Evolutionary conservation across 1,140 invertebrate species (phyloP).

Genomic region (Theocolax elegans): DNA sequence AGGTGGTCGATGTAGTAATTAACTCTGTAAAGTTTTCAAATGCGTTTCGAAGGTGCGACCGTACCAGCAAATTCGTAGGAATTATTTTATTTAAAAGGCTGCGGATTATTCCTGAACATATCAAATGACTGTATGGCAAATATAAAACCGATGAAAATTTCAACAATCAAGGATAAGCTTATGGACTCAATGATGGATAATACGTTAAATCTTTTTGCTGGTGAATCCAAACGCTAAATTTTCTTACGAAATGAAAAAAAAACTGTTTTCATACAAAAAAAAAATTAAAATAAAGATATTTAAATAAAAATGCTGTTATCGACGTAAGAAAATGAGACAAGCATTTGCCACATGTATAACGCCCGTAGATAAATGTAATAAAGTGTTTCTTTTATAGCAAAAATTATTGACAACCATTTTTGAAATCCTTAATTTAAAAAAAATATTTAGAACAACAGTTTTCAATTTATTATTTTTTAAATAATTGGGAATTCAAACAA

Average conservation of each 20-base stretch:
- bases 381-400: constrained; percentile 56
- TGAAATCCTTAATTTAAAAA: too few relatives aligned
- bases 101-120: constrained; percentile 55
- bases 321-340: constrained; percentile 10
- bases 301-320: constrained; percentile 21
- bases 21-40: constrained; percentile 15
- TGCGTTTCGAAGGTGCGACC: constrained; percentile 23
- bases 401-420: constrained; percentile 11
- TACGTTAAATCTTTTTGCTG: constrained; percentile 2
- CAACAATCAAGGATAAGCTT: constrained; percentile 8
- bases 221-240: neutral
- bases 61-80: constrained; percentile 40
- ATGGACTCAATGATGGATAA: neutral
- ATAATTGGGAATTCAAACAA: too few relatives aligned
- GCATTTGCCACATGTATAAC: constrained; percentile 50
- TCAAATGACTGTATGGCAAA: constrained; percentile 49
- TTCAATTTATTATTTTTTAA: too few relatives aligned
- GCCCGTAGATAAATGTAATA: constrained; percentile 60
- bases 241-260: constrained; percentile 1
- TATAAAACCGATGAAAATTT: constrained; percentile 15
- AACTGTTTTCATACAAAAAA: constrained; percentile 29
- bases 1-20: constrained; percentile 52
- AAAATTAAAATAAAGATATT: constrained; percentile 20
- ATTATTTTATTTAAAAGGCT: constrained; percentile 22
- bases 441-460: too few relatives aligned